phyloP scores from a whole-genome alignment of 1,140 invertebrate genomes.

The Ceratoteleas bidentatus region DNA sequence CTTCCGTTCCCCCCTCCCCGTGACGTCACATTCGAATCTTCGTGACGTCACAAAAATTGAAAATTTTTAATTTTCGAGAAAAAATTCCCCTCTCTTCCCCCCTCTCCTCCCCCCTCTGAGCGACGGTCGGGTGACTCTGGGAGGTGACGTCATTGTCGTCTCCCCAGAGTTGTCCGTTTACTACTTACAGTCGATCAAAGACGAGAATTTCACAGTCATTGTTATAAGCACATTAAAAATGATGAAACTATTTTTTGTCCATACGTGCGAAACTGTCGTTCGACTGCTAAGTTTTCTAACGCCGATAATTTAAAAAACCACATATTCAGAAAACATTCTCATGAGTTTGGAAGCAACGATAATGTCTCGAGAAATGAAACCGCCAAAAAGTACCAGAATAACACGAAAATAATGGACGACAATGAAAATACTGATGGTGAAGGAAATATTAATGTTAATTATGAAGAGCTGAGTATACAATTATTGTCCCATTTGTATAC shows the following conservation, averaged over 20 bases:
- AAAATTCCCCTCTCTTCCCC: no score
- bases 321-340: conserved; percentile 14
- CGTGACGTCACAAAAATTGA: no score
- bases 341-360: background rate
- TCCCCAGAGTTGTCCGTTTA: no score
- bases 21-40: no score
- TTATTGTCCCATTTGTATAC: conserved; percentile 14
- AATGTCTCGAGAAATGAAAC: background rate
- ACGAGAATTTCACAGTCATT: conserved; percentile 4
- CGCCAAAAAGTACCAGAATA: conserved; percentile 4
- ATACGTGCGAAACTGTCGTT: background rate
- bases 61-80: no score
- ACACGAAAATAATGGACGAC: background rate
- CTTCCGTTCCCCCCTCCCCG: no score
- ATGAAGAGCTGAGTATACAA: background rate
- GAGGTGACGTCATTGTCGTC: no score
- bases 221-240: conserved; percentile 7
- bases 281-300: background rate
- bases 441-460: background rate
- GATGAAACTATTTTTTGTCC: background rate
- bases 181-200: no score
- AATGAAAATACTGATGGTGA: background rate
- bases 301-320: conserved; percentile 8
- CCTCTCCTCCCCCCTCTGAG: no score
- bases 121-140: no score